Evolutionary conservation across 2,113 vertebrate species (phyloP), one percentile per base, ranked within the genome.

Genomic region (Amblyopsis rosae): DNA sequence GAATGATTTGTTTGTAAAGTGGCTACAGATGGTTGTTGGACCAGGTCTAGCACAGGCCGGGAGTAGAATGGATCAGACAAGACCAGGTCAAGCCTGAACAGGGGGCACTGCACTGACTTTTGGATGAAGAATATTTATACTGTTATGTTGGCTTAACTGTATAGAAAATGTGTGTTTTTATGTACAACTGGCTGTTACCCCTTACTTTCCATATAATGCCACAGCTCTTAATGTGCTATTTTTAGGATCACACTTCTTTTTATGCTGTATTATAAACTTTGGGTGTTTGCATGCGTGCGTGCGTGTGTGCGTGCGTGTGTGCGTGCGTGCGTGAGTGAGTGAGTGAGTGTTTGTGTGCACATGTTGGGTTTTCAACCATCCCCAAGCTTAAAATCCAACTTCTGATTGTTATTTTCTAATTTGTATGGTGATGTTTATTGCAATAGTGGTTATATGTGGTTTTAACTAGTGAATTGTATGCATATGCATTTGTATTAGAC

Each of bases 121-220:
- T 90, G 88, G 90, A 91, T 91, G 89, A 92, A 93, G 89, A 92
- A 89, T 93, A 92, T 93, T 92, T 93, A 92, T 92, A 92, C 86
- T 80, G 84, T 89, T 84, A 88, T 76, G 83, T 83, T 91, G 89
- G 86, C 86, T 89, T 82, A 87, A 89, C 77, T 91, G 90, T 91
- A 85, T 78, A 83, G 83, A 82, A 72, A 51, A 80, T 85, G 33
- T 67, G 87, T 91, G 82, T 90, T 87, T 86, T 70, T 69, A 81
- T 90, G 85, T 87, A 80, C 77, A 89, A 77, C 85, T 86, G 81
- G 88, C 83, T 88, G 87, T 88, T 76, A 35, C 72, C 71, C 56
- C 59, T 4, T 54, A 17, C 11, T 68, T 50, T 66, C 67, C 67
- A 79, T 85, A 74, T 73, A 78, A 77, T 83, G 77, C 16, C 73